These are phyloP conservation scores for Podarcis lilfordi DNA, from an alignment of 2,797 vertebrate genomes.

Conservation along the genomic window DNA sequence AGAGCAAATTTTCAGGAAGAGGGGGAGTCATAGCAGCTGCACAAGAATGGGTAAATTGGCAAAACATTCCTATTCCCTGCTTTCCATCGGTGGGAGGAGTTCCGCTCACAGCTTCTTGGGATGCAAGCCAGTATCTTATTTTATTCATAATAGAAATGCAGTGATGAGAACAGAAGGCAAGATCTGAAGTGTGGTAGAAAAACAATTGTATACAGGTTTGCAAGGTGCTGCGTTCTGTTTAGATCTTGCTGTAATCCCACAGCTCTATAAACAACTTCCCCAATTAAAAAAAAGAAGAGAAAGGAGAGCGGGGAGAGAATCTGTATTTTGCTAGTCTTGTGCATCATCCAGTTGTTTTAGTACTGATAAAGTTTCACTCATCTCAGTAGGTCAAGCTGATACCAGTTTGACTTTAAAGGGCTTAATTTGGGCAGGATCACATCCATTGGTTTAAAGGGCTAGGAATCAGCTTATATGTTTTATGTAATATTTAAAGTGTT, in stretches of 20 bases:
- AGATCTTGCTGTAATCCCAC: not conserved
- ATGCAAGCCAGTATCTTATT: slow-evolving; percentile 42
- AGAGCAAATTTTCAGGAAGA: not conserved
- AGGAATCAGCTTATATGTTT: not conserved
- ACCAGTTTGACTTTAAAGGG: not conserved
- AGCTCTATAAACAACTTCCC: not conserved
- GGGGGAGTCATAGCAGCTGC: too few relatives aligned
- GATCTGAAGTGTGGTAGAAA: slow-evolving; percentile 29
- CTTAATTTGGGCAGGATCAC: not conserved
- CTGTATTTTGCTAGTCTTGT: not conserved
- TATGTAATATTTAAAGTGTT: not conserved
- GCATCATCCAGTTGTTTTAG: not conserved
- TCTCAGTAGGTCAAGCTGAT: not conserved
- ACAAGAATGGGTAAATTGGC: not conserved
- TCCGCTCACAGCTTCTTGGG: slow-evolving; percentile 41
- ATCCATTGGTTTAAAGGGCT: not conserved
- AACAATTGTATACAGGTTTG: not conserved
- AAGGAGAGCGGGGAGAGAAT: not conserved
- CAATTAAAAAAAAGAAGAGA: slow-evolving; percentile 8
- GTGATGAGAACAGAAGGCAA: slow-evolving; percentile 17
- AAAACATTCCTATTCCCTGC: not conserved
- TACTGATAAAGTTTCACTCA: not conserved
- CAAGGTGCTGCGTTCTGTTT: not conserved
- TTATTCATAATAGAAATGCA: slow-evolving; percentile 15
- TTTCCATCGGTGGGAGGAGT: too few relatives aligned